These are phyloP conservation scores for Phlogophora meticulosa DNA, from an alignment of 2,888 invertebrate species.

Conservation along the genomic window DNA sequence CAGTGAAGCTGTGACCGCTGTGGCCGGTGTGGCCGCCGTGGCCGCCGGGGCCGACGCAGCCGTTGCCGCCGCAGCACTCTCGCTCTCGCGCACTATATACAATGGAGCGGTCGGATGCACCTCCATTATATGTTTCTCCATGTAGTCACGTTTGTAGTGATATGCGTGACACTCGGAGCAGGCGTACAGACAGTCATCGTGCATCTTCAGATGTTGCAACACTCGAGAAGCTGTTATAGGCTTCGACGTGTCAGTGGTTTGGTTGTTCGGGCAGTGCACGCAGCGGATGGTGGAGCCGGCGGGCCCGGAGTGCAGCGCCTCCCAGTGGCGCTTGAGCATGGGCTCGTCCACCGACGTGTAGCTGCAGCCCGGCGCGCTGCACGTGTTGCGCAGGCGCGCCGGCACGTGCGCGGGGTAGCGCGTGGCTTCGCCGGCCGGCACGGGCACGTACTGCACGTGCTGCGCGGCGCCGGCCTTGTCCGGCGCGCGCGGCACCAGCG, in stretches of 20 bases:
- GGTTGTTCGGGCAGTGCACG: constrained; percentile 93
- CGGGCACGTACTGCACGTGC: constrained; percentile 43
- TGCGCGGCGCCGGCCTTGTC: constrained; percentile 58
- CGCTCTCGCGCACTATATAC: constrained; percentile 78
- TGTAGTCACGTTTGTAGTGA: constrained; percentile 91
- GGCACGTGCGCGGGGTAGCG: constrained; percentile 89
- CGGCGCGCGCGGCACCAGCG: constrained; percentile 73
- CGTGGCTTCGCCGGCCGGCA: constrained; percentile 72
- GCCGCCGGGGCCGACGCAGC: background rate
- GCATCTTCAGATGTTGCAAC: constrained; percentile 94
- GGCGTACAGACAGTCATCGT: constrained; percentile 93
- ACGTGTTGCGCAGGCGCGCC: constrained; percentile 92
- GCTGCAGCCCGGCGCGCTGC: constrained; percentile 93
- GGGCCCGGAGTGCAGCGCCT: constrained; percentile 93
- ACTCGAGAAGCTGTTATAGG: constrained; percentile 92
- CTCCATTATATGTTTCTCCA: constrained; percentile 93
- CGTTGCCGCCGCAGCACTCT: constrained; percentile 13
- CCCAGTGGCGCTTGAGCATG: constrained; percentile 94
- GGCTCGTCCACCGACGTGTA: constrained; percentile 94
- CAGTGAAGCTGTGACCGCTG: constrained; percentile 65
- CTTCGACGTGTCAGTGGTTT: constrained; percentile 85
- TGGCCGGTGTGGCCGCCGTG: constrained; percentile 34
- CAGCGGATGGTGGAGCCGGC: constrained; percentile 92
- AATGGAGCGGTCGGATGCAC: constrained; percentile 90
- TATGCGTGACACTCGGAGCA: constrained; percentile 93